These are phyloP conservation scores for Petrocephalus sullivani DNA, from an alignment of 2,797 vertebrate species.

Conservation along the genomic window DNA sequence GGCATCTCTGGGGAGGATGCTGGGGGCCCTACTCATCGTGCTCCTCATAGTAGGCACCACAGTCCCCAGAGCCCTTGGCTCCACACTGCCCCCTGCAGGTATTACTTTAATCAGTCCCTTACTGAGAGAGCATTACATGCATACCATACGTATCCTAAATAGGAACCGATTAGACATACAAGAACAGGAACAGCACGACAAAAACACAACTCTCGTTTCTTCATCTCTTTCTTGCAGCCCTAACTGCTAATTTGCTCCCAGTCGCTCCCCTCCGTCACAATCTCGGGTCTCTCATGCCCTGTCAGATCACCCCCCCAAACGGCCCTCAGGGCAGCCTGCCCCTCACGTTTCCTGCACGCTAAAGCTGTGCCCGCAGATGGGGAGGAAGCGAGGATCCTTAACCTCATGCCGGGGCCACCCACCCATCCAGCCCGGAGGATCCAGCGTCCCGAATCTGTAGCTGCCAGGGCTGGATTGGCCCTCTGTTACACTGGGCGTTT, in stretches of 20 bases:
- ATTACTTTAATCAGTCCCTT: neutral
- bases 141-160: neutral
- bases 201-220: neutral
- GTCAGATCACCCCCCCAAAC: neutral
- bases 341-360: neutral
- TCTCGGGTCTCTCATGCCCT: neutral
- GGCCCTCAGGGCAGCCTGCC: neutral
- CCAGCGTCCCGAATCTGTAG: neutral
- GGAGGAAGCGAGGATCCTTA: neutral
- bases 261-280: neutral
- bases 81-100: neutral
- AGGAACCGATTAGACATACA: neutral
- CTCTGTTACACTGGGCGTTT: neutral
- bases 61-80: neutral
- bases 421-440: neutral
- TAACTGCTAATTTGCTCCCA: neutral
- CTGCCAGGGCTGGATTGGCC: neutral
- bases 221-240: neutral
- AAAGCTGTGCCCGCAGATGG: neutral
- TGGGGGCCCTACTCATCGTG: neutral
- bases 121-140: neutral
- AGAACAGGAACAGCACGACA: neutral
- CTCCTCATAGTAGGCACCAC: conserved; percentile 16
- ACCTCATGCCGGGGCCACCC: neutral
- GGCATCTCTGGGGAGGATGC: neutral